Percentiles rank a stretch among this genome's conserved stretches.
Conservation (phyloP, 2,113 vertebrate species). For the Acanthisitta chloris region DNA sequence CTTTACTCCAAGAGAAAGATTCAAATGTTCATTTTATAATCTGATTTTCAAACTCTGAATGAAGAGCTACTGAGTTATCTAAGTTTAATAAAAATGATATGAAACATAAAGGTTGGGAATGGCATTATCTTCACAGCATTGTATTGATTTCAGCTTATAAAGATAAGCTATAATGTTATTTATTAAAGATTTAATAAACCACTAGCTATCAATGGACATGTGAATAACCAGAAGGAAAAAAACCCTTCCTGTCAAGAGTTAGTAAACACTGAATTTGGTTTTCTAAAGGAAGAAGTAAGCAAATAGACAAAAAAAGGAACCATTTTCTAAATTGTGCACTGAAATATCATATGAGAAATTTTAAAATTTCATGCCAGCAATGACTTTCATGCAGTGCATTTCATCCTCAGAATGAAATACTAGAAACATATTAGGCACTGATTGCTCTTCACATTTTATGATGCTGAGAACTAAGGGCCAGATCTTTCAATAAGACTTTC, state of each 20-base stretch:
- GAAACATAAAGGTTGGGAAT: constrained; percentile 20
- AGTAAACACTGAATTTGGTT: not conserved
- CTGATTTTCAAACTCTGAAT: not conserved
- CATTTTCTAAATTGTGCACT: not conserved
- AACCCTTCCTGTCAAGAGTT: not conserved
- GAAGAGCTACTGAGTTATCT: not conserved
- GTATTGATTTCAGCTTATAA: constrained; percentile 49
- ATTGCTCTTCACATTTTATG: not conserved
- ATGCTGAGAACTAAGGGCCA: not conserved
- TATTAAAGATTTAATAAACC: constrained; percentile 58
- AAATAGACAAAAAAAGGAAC: not conserved
- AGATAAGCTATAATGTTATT: constrained; percentile 15
- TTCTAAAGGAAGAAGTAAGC: not conserved
- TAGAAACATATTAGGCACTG: not conserved
- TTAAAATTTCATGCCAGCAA: not conserved
- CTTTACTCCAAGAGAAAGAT: not conserved
- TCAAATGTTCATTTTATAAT: not conserved
- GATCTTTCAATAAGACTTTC: not conserved
- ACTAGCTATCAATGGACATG: not conserved
- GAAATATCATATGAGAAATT: not conserved
- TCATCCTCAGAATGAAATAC: not conserved
- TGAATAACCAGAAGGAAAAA: not conserved
- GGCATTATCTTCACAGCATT: not conserved
- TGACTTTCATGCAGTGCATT: not conserved
- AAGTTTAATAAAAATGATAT: constrained; percentile 45